phyloP scores from a whole-genome alignment of 2,888 invertebrate species.

The Toxonevra muliebris region DNA sequence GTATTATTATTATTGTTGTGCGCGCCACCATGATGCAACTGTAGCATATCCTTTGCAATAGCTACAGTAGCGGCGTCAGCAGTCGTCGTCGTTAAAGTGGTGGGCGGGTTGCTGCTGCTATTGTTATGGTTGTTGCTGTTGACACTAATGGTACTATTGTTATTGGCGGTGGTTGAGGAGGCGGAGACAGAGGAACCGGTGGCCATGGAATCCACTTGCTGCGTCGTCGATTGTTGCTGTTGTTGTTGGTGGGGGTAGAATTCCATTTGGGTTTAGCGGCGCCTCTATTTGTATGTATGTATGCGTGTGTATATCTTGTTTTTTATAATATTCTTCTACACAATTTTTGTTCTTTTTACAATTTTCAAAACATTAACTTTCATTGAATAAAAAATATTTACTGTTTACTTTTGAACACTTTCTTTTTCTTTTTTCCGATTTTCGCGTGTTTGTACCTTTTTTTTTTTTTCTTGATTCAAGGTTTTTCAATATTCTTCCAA shows the following conservation, averaged over 20 bases:
- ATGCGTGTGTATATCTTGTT: slow-evolving; percentile 6
- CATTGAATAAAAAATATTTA: slow-evolving; percentile 6
- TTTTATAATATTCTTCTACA: slow-evolving; percentile 11
- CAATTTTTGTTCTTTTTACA: slow-evolving; percentile 10
- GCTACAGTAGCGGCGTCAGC: slow-evolving; percentile 61
- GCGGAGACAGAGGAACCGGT: slow-evolving; percentile 36
- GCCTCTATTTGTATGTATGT: slow-evolving; percentile 44
- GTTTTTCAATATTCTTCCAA: slow-evolving; percentile 31
- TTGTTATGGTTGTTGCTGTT: slow-evolving; percentile 44
- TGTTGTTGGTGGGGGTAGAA: slow-evolving; percentile 38
- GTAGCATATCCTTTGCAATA: slow-evolving; percentile 62
- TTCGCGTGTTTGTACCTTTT: slow-evolving; percentile 1
- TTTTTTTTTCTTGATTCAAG: slow-evolving; percentile 20
- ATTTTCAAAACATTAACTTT: slow-evolving; percentile 1
- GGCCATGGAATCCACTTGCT: slow-evolving; percentile 41
- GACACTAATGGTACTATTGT: slow-evolving; percentile 16
- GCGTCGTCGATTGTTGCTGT: slow-evolving; percentile 18
- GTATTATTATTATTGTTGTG: slow-evolving; percentile 44
- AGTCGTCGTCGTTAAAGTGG: slow-evolving; percentile 45
- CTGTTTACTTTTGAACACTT: slow-evolving; percentile 3
- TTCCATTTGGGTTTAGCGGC: slow-evolving; percentile 32
- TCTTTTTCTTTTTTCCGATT: slow-evolving; percentile 15
- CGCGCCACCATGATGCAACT: slow-evolving; percentile 58
- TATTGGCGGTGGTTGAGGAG: slow-evolving; percentile 21
- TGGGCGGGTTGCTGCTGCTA: slow-evolving; percentile 41